A percentile compares a stretch with the other conserved stretches of the same genome.
Evolutionary conservation across 1,140 invertebrate species (phyloP).

Genomic region (Drosophila parvula): DNA sequence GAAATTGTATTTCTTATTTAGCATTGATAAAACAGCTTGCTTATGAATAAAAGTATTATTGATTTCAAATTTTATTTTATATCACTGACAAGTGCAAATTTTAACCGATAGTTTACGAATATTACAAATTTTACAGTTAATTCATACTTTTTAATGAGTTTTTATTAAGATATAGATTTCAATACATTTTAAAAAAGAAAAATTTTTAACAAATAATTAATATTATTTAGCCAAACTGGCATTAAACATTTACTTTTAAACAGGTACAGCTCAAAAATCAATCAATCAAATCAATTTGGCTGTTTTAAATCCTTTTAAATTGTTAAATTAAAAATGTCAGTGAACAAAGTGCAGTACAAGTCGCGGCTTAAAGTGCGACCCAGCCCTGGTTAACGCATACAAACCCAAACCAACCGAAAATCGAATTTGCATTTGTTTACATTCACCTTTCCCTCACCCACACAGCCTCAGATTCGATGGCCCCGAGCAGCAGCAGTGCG

Average conservation of each 20-base stretch:
- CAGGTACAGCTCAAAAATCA: not conserved
- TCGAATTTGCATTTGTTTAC: constrained; percentile 56
- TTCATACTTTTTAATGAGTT: too few relatives aligned
- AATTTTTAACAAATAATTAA: not conserved
- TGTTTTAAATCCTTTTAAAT: not conserved
- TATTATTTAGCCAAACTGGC: not conserved
- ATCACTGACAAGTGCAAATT: too few relatives aligned
- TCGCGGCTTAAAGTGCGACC: not conserved
- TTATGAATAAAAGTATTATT: too few relatives aligned
- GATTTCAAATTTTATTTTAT: too few relatives aligned
- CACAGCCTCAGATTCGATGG: constrained; percentile 46
- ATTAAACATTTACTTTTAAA: not conserved
- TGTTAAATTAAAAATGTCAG: not conserved
- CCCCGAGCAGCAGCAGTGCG: constrained; percentile 43
- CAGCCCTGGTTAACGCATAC: constrained; percentile 44
- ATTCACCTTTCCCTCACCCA: constrained; percentile 8
- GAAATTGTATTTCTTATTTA: too few relatives aligned
- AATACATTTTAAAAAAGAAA: not conserved
- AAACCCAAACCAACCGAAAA: constrained; percentile 29
- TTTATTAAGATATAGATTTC: too few relatives aligned
- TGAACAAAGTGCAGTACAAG: constrained; percentile 4
- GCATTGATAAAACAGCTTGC: too few relatives aligned
- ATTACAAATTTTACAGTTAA: too few relatives aligned
- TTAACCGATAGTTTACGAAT: too few relatives aligned
- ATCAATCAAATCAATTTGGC: not conserved